Base-by-base conservation (phyloP, 2,888 invertebrate species). In the Netelia virgata region DNA sequence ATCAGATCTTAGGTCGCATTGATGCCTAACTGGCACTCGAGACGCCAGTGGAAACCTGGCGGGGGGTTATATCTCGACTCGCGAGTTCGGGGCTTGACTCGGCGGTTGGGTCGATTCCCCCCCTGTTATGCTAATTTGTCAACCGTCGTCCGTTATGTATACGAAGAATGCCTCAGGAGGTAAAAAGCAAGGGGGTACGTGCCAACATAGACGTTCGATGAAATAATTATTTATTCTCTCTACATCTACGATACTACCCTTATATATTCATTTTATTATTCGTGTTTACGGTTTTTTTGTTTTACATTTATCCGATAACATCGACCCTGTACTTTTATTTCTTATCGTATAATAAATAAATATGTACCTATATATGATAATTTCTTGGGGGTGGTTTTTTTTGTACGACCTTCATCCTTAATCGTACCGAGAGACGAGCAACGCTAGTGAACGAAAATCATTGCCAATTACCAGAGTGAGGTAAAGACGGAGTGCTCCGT, bases 101-200 rank as follows among this genome's bases (percentile, higher is more conserved):
- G 89, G 89, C 85, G 90, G 91, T 92, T 90, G 91, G 91, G 89
- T 91, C 92, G 91, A 91, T 91, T 91, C 92, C 47, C 92, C 47
- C 36, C 92, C 91, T 90, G 92, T 93, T 93, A 93, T 93, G 93
- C 92, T 93, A 93, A 93, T 93, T 92, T 91, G 92, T 92, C 92
- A 93, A 93, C 93, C 91, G 92, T 92, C 90, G 88, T 43, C 14
- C 36, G 36, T 72, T 82, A 20, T 59, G 41, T 82, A 69, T 59
- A 77, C 57, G 73, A 55, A 80, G 66, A 84, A 23, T 50, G 53
- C 61, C 72, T 55, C 69, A 41, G 82, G 69, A 76, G 74, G 76
- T 41, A 20, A 41, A 47, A 43, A 61, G 61, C 55, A 57, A 50
- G 59, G 10, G 66, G 55, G 16, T 59, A 41, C 11, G 59, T 53